These are phyloP conservation scores for Aphaenogaster floridana DNA, from an alignment of 1,140 invertebrate genomes.

Conservation along the genomic window DNA sequence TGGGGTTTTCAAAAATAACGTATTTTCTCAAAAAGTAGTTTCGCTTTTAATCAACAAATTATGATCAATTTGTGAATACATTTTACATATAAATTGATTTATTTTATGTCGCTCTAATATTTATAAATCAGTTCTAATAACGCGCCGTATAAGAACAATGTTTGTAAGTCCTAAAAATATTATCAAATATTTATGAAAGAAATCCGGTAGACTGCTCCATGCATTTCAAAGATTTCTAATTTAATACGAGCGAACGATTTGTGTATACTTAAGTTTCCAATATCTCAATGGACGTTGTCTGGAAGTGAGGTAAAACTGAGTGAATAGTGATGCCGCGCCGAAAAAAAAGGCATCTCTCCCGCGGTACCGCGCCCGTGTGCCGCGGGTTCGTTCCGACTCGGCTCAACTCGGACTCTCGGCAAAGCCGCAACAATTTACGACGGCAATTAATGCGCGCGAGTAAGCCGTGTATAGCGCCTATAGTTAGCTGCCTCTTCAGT, in stretches of 20 bases:
- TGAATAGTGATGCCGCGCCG: slow-evolving; percentile 47
- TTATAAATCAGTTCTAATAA: neutral
- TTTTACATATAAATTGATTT: neutral
- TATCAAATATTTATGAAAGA: neutral
- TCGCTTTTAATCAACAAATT: neutral
- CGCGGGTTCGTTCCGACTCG: slow-evolving; percentile 75
- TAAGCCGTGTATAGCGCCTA: slow-evolving; percentile 84
- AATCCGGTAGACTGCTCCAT: neutral
- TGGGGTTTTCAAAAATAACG: neutral
- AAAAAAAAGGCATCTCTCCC: slow-evolving; percentile 40
- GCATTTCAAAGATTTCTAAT: neutral
- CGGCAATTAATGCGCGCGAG: slow-evolving; percentile 87
- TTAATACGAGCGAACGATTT: neutral
- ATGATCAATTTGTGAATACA: neutral
- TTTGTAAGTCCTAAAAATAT: neutral
- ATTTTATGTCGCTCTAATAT: neutral
- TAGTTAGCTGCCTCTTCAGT: slow-evolving; percentile 78
- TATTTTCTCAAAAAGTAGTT: neutral
- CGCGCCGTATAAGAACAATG: neutral
- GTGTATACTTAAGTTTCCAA: neutral
- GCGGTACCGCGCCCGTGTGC: slow-evolving; percentile 52
- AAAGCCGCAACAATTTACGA: slow-evolving; percentile 87
- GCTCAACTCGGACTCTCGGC: slow-evolving; percentile 75
- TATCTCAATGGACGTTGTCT: slow-evolving; percentile 5
- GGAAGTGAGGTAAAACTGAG: slow-evolving; percentile 25